phyloP scores from a whole-genome alignment of 2,113 vertebrate species.

The Myocastor coypus region DNA sequence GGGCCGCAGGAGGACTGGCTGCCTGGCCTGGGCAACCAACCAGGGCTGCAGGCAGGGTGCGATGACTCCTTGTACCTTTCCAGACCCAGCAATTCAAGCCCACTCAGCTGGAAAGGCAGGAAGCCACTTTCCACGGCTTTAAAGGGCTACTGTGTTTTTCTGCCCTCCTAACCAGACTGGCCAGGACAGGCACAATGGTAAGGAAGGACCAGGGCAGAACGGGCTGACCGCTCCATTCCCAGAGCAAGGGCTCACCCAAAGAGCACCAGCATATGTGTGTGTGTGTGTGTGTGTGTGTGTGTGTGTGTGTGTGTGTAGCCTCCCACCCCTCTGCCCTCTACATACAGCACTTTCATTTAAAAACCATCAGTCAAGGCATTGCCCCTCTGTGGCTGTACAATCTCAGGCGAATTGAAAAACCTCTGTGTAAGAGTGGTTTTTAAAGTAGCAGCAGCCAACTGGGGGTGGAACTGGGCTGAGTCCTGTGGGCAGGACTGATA shows the following conservation, averaged over 20 bases:
- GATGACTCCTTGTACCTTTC: not conserved
- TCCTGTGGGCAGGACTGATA: not conserved
- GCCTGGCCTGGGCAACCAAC: not conserved
- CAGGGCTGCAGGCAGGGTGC: not conserved
- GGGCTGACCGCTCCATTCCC: not conserved
- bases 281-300: no score
- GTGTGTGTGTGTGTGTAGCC: not conserved
- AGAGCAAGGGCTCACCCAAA: not conserved
- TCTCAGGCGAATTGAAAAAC: not conserved
- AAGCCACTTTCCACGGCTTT: not conserved
- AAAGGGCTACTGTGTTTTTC: not conserved
- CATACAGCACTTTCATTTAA: not conserved
- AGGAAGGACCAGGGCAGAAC: not conserved
- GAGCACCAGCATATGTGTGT: not conserved
- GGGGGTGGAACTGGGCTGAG: not conserved
- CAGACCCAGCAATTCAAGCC: not conserved
- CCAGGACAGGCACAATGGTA: not conserved
- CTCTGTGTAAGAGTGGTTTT: not conserved
- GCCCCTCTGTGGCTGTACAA: not conserved
- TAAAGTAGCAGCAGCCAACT: not conserved
- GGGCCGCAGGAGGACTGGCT: rapidly evolving
- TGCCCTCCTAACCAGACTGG: not conserved
- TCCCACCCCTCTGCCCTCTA: not conserved
- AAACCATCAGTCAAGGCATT: not conserved
- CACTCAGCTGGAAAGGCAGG: not conserved